Evolutionary conservation across 2,888 invertebrate genomes (phyloP).

Genomic region (Blastobasis adustella): DNA sequence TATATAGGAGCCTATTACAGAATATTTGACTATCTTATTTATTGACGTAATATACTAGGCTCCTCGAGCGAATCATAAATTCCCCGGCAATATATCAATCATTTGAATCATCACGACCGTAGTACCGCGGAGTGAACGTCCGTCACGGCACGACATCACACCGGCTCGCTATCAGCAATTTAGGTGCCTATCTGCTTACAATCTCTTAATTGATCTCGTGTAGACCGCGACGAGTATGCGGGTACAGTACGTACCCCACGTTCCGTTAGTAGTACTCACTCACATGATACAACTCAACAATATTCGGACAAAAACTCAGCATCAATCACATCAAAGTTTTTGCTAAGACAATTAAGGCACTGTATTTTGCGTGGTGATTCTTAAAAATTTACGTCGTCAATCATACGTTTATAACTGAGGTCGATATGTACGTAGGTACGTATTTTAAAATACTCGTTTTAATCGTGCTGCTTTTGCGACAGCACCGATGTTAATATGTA

Average conservation of each 20-base stretch:
- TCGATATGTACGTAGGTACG: too few relatives aligned
- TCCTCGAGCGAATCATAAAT: too few relatives aligned
- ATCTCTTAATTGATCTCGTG: conserved; percentile 44
- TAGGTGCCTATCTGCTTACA: conserved; percentile 24
- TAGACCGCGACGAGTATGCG: conserved; percentile 11
- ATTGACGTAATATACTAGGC: too few relatives aligned
- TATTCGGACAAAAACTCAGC: conserved; percentile 3
- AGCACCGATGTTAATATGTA: not conserved
- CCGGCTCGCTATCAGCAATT: conserved; percentile 8
- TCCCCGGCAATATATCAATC: too few relatives aligned
- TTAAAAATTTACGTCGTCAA: not conserved
- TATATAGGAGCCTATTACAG: too few relatives aligned
- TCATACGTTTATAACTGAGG: not conserved
- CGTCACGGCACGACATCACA: not conserved
- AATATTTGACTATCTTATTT: too few relatives aligned
- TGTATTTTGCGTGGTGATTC: not conserved
- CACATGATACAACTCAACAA: not conserved
- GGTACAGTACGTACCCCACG: not conserved
- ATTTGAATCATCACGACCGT: too few relatives aligned
- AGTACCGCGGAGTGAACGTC: too few relatives aligned
- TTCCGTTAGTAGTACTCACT: not conserved
- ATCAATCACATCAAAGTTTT: conserved; percentile 9
- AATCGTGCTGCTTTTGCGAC: too few relatives aligned
- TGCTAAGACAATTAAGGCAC: not conserved
- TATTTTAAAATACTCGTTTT: too few relatives aligned